Percentiles rank a stretch among this genome's conserved stretches.
Evolutionary conservation across 2,888 invertebrate genomes (phyloP).

Genomic region (Noctuana brunneofusca): DNA sequence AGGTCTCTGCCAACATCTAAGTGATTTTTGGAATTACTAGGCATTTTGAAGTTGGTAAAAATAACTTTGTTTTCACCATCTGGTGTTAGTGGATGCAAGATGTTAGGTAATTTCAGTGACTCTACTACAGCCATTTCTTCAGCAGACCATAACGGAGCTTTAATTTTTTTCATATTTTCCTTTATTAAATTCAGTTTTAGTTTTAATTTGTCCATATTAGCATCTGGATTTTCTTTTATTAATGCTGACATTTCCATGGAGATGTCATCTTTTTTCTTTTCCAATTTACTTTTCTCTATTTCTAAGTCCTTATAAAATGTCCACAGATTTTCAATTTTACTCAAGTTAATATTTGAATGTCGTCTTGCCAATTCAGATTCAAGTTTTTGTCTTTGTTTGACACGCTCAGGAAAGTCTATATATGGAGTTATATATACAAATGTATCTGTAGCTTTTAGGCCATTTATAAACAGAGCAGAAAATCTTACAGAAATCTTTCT

Average conservation of each 20-base stretch:
- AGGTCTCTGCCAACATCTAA: constrained; percentile 79
- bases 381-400: constrained; percentile 75
- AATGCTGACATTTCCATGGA: constrained; percentile 73
- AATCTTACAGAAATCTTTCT: constrained; percentile 48
- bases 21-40: constrained; percentile 72
- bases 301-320: constrained; percentile 82
- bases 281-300: constrained; percentile 75
- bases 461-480: constrained; percentile 87
- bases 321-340: constrained; percentile 84
- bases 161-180: constrained; percentile 85
- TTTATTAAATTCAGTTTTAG: constrained; percentile 80
- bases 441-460: constrained; percentile 86
- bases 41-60: constrained; percentile 52
- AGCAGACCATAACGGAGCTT: constrained; percentile 85
- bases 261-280: constrained; percentile 76
- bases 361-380: constrained; percentile 82
- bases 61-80: constrained; percentile 56
- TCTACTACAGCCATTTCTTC: constrained; percentile 87
- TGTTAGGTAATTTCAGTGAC: constrained; percentile 87
- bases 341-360: constrained; percentile 77
- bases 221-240: constrained; percentile 57
- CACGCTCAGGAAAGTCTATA: constrained; percentile 84
- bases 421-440: constrained; percentile 87
- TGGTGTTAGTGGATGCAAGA: constrained; percentile 85
- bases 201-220: constrained; percentile 77